Evolutionary conservation across 2,888 invertebrate species (phyloP), one percentile per base, ranked within the genome.

Genomic region (Aplocera efformata): DNA sequence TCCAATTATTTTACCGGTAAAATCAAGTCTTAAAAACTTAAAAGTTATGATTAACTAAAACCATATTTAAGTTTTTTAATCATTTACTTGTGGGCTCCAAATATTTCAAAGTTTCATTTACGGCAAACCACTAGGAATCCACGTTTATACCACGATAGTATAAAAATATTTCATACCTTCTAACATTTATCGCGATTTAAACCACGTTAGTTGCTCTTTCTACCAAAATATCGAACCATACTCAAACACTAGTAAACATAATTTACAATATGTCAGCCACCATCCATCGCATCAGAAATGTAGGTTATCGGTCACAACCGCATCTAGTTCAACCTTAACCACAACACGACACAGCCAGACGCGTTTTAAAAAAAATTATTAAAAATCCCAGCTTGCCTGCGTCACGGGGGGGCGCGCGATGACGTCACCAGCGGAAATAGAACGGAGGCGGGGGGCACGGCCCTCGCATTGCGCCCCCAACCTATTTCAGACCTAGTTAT

Each of bases 381-480:
- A 63, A 64, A 69, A 60, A 58, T 66, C 61, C 56, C 57, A 62
- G 56, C 51, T 48, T 43, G 63, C 60, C 65, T 72, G 60, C 74
- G 73, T 74, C 74, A 74, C 68, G 63, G 65, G 61, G 69, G 65
- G 58, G 63, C 65, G 63, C 53, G 55, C 49, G 31, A 60, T 72
- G 73, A 75, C 74, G 74, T 74, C 74, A 73, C 60, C 33, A 43
- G 47, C 66, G 69, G 74, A 75, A 73, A 67, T 74, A 69, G 74
- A 71, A 60, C 71, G 65, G 40, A 29, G 42, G 42, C 39, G 49
- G 48, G 53, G 42, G 51, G 51, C 49, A 37, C 51, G 51, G 50
- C 50, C 41, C 52, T 36, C 33, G 42, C 37, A 37, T 17, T 17
- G 13, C 42, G 31, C 39, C 41, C 29, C 42, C 48, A 45, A 43